Evolutionary conservation across 2,888 invertebrate species (phyloP).

Genomic region (Alviniconcha strummeri): DNA sequence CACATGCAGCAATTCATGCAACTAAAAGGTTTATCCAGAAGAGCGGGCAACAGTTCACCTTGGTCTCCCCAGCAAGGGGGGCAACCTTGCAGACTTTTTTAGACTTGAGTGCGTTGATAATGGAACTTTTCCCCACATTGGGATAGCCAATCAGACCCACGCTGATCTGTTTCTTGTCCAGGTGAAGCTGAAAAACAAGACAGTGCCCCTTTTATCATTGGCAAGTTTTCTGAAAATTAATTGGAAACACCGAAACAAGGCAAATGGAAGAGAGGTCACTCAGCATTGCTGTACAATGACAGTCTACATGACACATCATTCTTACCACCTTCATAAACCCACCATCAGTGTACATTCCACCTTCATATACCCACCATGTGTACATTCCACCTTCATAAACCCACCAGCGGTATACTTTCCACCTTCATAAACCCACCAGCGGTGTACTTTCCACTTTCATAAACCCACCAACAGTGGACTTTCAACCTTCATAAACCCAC

Average conservation of each 20-base stretch:
- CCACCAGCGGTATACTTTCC: too few relatives aligned
- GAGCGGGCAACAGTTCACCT: conserved; percentile 58
- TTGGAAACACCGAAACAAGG: background rate
- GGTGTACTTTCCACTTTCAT: too few relatives aligned
- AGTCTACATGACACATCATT: background rate
- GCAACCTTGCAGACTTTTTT: conserved; percentile 97
- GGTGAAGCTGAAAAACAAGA: conserved; percentile 79
- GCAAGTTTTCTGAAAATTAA: background rate
- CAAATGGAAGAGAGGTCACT: background rate
- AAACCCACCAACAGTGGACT: too few relatives aligned
- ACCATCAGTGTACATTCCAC: too few relatives aligned
- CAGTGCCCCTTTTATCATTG: too few relatives aligned
- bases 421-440: too few relatives aligned
- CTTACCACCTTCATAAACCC: too few relatives aligned
- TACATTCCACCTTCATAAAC: too few relatives aligned
- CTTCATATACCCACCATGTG: too few relatives aligned
- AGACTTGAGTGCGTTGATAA: conserved; percentile 95
- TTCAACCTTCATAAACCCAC: too few relatives aligned
- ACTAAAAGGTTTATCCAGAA: too few relatives aligned
- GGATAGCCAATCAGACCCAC: conserved; percentile 99
- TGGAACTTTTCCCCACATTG: conserved; percentile 98
- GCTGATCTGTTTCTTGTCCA: conserved; percentile 98
- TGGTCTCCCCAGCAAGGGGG: conserved; percentile 92
- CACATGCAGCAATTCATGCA: too few relatives aligned
- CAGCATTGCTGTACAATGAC: background rate